These are phyloP conservation scores for Atrina japonica DNA, from an alignment of 2,888 invertebrate genomes.

Conservation along the genomic window DNA sequence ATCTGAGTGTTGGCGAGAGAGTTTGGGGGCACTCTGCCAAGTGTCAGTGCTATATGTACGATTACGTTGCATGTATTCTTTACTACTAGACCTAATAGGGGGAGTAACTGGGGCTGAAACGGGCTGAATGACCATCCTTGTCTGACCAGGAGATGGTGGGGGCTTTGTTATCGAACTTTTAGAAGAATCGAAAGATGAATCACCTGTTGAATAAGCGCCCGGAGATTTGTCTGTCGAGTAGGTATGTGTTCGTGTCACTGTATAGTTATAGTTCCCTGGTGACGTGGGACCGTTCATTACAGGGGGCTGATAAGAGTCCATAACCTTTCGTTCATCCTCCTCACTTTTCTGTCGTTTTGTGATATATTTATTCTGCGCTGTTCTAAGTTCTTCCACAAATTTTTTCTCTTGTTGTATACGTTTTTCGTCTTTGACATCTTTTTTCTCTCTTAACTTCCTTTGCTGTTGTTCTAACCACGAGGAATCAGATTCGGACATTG, in stretches of 20 bases:
- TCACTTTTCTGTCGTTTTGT: constrained; percentile 84
- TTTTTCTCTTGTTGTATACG: constrained; percentile 85
- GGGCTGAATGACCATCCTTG: constrained; percentile 52
- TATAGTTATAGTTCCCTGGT: constrained; percentile 57
- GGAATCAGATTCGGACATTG: constrained; percentile 59
- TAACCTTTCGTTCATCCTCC: constrained; percentile 74
- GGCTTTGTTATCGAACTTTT: constrained; percentile 33
- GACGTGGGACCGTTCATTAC: constrained; percentile 64
- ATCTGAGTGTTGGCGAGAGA: constrained; percentile 59
- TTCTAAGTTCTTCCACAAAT: constrained; percentile 86
- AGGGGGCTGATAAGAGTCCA: constrained; percentile 53
- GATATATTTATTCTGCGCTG: constrained; percentile 79
- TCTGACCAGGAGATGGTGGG: constrained; percentile 66
- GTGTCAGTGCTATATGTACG: constrained; percentile 32
- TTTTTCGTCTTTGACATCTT: constrained; percentile 54
- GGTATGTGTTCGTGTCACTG: constrained; percentile 57
- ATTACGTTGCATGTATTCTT: constrained; percentile 66
- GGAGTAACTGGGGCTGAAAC: constrained; percentile 54
- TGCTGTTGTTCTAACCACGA: constrained; percentile 80
- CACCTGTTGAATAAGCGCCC: constrained; percentile 40
- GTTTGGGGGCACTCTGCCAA: constrained; percentile 42
- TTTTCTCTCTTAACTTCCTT: constrained; percentile 72
- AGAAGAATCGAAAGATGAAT: constrained; percentile 39
- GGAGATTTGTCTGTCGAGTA: constrained; percentile 57
- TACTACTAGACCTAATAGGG: constrained; percentile 68